Evolutionary conservation across 2,797 vertebrate species (phyloP).

Genomic region (Cyprinella venusta): DNA sequence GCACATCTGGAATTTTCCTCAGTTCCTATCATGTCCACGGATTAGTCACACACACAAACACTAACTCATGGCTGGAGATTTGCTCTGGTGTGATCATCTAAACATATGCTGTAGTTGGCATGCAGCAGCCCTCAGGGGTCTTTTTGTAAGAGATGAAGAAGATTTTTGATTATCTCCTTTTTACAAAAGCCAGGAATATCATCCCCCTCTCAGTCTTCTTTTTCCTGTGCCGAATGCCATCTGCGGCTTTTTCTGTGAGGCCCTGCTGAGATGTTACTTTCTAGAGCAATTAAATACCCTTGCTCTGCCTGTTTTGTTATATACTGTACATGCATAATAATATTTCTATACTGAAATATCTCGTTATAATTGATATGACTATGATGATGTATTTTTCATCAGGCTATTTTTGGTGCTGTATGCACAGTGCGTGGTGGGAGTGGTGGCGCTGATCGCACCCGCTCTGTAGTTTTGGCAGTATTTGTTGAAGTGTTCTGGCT

Average conservation of each 20-base stretch:
- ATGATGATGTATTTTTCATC: too few species aligned
- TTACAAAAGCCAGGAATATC: conserved; percentile 2
- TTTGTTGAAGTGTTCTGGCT: neutral
- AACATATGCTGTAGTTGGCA: conserved; percentile 39
- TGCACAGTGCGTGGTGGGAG: too few species aligned
- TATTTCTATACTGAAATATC: too few species aligned
- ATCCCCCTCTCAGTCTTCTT: neutral
- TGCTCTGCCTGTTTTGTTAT: too few species aligned
- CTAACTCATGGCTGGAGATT: neutral
- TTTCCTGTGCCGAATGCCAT: neutral
- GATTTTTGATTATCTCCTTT: conserved; percentile 1
- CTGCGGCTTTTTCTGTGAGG: conserved; percentile 15
- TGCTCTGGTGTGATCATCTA: conserved; percentile 25
- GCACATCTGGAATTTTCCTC: conserved; percentile 28
- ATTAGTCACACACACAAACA: conserved; percentile 9
- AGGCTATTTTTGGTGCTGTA: too few species aligned
- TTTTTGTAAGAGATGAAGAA: conserved; percentile 5
- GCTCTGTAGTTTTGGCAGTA: neutral
- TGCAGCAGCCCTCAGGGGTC: neutral
- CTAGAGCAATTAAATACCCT: too few species aligned
- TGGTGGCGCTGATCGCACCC: neutral
- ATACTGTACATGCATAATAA: too few species aligned
- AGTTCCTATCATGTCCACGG: neutral
- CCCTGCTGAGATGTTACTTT: neutral
- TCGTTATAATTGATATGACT: too few species aligned